Conservation (phyloP, 2,888 invertebrate species). For the Perizoma affinitatum region DNA sequence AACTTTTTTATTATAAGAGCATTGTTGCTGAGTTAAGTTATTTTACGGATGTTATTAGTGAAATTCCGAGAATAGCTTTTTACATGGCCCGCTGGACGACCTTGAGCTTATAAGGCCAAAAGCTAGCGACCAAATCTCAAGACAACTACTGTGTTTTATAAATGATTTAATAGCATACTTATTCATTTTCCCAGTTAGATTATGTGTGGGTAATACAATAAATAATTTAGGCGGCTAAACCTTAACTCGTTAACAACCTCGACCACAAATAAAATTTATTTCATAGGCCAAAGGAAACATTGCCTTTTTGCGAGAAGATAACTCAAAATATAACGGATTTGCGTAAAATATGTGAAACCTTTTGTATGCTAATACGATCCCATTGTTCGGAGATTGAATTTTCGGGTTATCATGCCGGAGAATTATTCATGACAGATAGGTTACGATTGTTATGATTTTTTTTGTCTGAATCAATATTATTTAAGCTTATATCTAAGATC, state of each 20-base stretch:
- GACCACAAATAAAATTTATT: constrained; percentile 67
- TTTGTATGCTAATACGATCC: constrained; percentile 83
- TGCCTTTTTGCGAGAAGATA: constrained; percentile 75
- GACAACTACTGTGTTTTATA: too few species aligned
- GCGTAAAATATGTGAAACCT: constrained; percentile 83
- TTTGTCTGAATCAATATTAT: constrained; percentile 47
- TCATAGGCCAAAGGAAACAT: constrained; percentile 70
- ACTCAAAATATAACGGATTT: constrained; percentile 82
- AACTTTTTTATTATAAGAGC: too few species aligned
- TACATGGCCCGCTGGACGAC: too few species aligned
- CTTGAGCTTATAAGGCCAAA: too few species aligned
- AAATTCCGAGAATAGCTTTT: too few species aligned
- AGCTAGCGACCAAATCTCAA: too few species aligned
- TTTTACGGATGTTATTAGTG: too few species aligned
- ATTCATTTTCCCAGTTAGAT: too few species aligned
- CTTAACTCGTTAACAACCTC: constrained; percentile 52
- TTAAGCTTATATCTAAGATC: constrained; percentile 23
- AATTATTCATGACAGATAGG: constrained; percentile 79
- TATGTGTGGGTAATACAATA: constrained; percentile 36
- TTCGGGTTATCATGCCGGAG: constrained; percentile 78
- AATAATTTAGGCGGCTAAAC: constrained; percentile 53
- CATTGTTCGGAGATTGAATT: constrained; percentile 83
- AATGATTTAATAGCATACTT: too few species aligned
- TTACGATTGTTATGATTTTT: constrained; percentile 66
- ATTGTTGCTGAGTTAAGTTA: too few species aligned